Evolutionary conservation across 2,113 vertebrate species (phyloP), one percentile per base, ranked within the genome.

Genomic region (Pelecanoides urinatrix): DNA sequence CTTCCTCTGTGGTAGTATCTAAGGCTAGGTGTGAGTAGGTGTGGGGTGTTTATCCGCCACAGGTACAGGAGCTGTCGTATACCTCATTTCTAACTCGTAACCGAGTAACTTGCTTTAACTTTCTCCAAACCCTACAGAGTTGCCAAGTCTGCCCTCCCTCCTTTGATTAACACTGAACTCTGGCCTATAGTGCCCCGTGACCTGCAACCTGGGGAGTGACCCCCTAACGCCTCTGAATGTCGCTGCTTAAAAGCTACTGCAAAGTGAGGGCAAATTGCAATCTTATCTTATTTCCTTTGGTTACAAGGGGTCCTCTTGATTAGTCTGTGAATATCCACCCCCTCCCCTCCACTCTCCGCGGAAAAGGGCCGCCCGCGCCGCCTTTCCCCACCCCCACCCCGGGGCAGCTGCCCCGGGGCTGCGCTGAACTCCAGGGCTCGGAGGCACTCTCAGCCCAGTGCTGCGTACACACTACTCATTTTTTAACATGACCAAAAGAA

Each of bases 11-110:
- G 96, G 81, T 94, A 78, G 92, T 86, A 19, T 86, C 92, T 87
- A 98, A 98, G 98, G 98, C 98, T 98, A 96, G 97, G 96, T 97
- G 96, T 97, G 95, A 97, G 91, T 97, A 95, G 97, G 61, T 96
- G 94, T 98, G 98, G 98, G 96, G 94, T 97, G 79, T 88, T 97
- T 92, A 93, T 97, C 98, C 97, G 94, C 97, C 97, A 76, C 96
- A 97, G 95, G 98, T 97, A 98, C 98, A 98, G 98, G 98, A 98
- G 98, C 98, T 99, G 98, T 99, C 96, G 98, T 99, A 99, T 99
- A 99, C 99, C 99, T 99, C 99, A 99, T 99, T 99, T 99, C 98
- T 99, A 98, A 98, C 99, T 99, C 98, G 45, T 98, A 98, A 98
- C 98, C 91, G 98, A 98, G 98, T 99, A 98, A 98, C 98, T 98